Evolutionary conservation across 92 coral and sea anemone genomes (phyloP).

Genomic region (Desmophyllum pertusum): DNA sequence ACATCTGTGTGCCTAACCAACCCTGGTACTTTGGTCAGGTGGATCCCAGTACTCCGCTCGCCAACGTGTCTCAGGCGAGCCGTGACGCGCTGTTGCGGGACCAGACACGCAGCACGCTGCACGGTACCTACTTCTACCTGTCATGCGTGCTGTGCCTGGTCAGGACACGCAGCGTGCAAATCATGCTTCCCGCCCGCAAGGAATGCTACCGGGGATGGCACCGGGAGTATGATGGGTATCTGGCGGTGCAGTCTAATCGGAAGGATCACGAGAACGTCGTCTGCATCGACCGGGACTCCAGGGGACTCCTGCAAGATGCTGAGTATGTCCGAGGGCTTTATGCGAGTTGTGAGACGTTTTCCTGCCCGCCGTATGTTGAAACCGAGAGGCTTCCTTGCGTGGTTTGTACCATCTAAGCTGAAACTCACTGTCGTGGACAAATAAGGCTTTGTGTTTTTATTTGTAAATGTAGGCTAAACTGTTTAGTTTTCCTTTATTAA

Average conservation of each 20-base stretch:
- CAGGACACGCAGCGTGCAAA: slow-evolving; percentile 67
- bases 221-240: slow-evolving; percentile 83
- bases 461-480: neutral
- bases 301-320: slow-evolving; percentile 61
- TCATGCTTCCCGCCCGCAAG: slow-evolving; percentile 87
- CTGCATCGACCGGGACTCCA: slow-evolving; percentile 79
- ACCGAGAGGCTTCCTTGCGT: slow-evolving; percentile 87
- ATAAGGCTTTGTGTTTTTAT: neutral
- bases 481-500: neutral
- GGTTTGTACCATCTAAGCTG: slow-evolving; percentile 73
- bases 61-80: slow-evolving; percentile 34
- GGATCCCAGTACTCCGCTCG: slow-evolving; percentile 54
- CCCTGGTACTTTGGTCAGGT: slow-evolving; percentile 87
- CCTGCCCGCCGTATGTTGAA: slow-evolving; percentile 81
- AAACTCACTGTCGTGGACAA: slow-evolving; percentile 6
- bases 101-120: slow-evolving; percentile 22
- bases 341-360: slow-evolving; percentile 72
- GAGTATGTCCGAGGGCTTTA: slow-evolving; percentile 70
- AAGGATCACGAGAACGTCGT: slow-evolving; percentile 78
- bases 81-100: slow-evolving; percentile 42
- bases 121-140: slow-evolving; percentile 70
- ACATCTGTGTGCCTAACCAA: slow-evolving; percentile 71
- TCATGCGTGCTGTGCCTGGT: slow-evolving; percentile 75
- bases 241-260: slow-evolving; percentile 72
- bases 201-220: slow-evolving; percentile 88